These are phyloP conservation scores for Leistus spinibarbis DNA, from an alignment of 2,888 invertebrate species.

Conservation along the genomic window DNA sequence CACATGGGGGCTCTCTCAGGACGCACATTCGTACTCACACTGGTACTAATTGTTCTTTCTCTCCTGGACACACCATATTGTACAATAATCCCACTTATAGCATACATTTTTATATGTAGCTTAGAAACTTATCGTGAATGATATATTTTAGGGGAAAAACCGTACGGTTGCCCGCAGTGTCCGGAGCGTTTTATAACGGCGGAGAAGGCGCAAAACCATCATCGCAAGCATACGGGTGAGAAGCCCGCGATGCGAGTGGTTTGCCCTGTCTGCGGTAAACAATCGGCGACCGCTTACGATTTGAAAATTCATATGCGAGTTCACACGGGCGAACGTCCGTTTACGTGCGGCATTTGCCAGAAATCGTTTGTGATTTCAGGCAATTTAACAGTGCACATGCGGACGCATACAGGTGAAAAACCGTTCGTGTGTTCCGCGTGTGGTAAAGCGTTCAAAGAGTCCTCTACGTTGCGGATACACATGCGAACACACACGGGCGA, in stretches of 20 bases:
- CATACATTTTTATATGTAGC: too few relatives aligned
- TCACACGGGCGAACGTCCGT: conserved; percentile 21
- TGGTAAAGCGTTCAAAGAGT: conserved; percentile 24
- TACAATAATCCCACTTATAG: too few relatives aligned
- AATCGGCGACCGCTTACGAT: conserved; percentile 15
- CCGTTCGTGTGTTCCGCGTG: conserved; percentile 18
- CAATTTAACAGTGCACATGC: conserved; percentile 16
- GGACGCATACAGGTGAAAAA: conserved; percentile 16
- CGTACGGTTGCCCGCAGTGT: conserved; percentile 14
- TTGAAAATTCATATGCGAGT: conserved; percentile 21
- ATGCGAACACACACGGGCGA: conserved; percentile 16
- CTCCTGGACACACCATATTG: too few relatives aligned
- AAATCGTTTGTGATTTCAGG: conserved; percentile 24
- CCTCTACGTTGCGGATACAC: conserved; percentile 21
- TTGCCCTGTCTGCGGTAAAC: conserved; percentile 24
- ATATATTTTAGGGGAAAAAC: conserved; percentile 19
- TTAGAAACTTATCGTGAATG: too few relatives aligned
- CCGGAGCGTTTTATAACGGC: conserved; percentile 15
- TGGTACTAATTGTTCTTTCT: too few relatives aligned
- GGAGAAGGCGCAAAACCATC: conserved; percentile 18
- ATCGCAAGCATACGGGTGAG: conserved; percentile 22
- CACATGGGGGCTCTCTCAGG: conserved; percentile 45
- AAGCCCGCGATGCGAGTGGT: conserved; percentile 18
- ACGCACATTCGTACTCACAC: conserved; percentile 46
- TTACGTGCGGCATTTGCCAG: conserved; percentile 9